Evolutionary conservation across 1,140 invertebrate species (phyloP).

Genomic region (Oscheius sp.): DNA sequence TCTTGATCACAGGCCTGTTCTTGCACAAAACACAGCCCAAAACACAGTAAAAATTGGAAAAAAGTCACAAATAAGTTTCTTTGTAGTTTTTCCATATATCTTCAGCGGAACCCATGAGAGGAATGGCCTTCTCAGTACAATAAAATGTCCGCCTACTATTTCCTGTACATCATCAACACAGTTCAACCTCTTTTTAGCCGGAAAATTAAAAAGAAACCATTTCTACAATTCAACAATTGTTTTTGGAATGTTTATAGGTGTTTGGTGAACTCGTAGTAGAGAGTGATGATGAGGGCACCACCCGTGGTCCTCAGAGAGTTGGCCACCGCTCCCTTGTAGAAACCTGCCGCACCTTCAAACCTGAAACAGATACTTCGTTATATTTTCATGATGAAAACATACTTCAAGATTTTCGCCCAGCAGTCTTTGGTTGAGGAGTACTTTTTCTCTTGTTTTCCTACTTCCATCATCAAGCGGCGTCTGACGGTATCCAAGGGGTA

Average conservation of each 20-base stretch:
- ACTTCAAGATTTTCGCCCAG: conserved; percentile 41
- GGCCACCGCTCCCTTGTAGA: conserved; percentile 51
- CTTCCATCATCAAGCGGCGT: conserved; percentile 51
- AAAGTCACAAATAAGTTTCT: too few species aligned
- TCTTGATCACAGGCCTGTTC: too few species aligned
- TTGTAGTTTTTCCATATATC: too few species aligned
- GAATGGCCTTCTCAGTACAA: too few species aligned
- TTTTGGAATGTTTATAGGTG: conserved; percentile 48
- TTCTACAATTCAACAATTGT: too few species aligned
- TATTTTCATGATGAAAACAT: not conserved
- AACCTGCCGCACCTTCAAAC: conserved; percentile 43
- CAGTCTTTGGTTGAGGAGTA: conserved; percentile 46
- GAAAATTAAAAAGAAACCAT: too few species aligned
- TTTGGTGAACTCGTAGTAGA: conserved; percentile 55
- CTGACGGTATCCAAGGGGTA: conserved; percentile 56
- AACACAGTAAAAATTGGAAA: too few species aligned
- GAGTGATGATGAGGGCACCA: conserved; percentile 51
- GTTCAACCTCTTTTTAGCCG: too few species aligned
- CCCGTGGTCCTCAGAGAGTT: conserved; percentile 51
- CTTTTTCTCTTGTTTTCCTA: conserved; percentile 44
- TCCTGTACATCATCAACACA: too few species aligned
- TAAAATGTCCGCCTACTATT: too few species aligned
- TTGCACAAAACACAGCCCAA: too few species aligned
- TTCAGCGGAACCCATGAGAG: too few species aligned
- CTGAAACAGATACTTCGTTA: conserved; percentile 24